A percentile compares a stretch with the other conserved stretches of the same genome.
phyloP scores from a whole-genome alignment of 1,140 invertebrate species.

The Drosophila erecta region DNA sequence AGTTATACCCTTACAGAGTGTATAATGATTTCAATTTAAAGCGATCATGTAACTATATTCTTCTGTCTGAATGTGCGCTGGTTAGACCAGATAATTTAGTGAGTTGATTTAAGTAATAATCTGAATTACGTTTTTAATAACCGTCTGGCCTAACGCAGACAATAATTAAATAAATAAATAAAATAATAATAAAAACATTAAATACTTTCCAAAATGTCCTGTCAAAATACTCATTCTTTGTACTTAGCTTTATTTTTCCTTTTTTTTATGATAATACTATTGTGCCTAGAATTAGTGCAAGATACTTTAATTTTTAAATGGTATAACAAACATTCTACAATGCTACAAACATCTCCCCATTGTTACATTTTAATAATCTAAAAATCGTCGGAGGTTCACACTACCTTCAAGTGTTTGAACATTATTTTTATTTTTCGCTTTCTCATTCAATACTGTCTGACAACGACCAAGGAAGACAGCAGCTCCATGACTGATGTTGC shows the following conservation, averaged over 20 bases:
- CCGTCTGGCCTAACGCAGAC: no score
- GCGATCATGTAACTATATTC: no score
- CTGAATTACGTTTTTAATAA: no score
- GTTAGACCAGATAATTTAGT: no score
- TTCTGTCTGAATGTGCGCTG: no score
- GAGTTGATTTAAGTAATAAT: no score
- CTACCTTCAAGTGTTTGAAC: conserved; percentile 49
- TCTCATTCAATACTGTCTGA: conserved; percentile 42
- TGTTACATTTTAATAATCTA: conserved; percentile 79
- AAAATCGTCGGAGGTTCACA: conserved; percentile 61
- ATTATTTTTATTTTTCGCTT: conserved; percentile 42
- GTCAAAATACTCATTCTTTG: background rate
- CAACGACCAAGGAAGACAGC: conserved; percentile 51
- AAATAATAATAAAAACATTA: no score
- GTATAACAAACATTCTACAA: conserved; percentile 47
- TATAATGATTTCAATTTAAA: no score
- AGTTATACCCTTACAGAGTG: no score
- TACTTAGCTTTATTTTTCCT: background rate
- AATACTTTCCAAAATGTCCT: no score
- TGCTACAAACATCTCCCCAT: background rate
- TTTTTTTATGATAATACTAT: background rate
- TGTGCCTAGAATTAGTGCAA: conserved; percentile 13
- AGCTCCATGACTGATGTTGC: conserved; percentile 14
- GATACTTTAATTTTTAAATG: conserved; percentile 75
- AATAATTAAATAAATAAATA: no score